Conservation (phyloP, 1,140 invertebrate genomes). For the Nymphalis io region DNA sequence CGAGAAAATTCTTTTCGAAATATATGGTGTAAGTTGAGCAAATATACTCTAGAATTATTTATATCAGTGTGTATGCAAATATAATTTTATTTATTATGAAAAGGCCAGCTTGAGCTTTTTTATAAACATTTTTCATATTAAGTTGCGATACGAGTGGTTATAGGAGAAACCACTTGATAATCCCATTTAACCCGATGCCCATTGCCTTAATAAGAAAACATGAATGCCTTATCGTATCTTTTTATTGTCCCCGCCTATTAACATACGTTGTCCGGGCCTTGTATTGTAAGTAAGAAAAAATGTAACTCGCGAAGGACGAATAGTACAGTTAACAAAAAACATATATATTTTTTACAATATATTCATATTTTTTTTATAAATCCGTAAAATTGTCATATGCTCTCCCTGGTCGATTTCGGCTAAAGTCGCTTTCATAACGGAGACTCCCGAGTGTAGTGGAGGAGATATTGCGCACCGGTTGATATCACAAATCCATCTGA, state of each 20-base stretch:
- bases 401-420: too few species aligned
- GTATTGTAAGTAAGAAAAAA: slow-evolving; percentile 55
- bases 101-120: slow-evolving; percentile 24
- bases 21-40: too few species aligned
- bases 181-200: slow-evolving; percentile 38
- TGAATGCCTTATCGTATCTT: slow-evolving; percentile 48
- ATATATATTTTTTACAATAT: too few species aligned
- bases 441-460: too few species aligned
- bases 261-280: slow-evolving; percentile 42
- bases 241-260: slow-evolving; percentile 53
- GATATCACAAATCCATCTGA: too few species aligned
- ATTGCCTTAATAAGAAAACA: slow-evolving; percentile 46
- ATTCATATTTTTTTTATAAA: too few species aligned
- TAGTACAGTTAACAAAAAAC: slow-evolving; percentile 43
- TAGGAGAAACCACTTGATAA: slow-evolving; percentile 33
- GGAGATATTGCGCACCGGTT: too few species aligned
- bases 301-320: slow-evolving; percentile 45
- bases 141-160: slow-evolving; percentile 4
- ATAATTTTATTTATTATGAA: slow-evolving; percentile 25
- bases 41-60: background rate
- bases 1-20: too few species aligned
- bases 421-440: too few species aligned
- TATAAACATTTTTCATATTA: slow-evolving; percentile 29
- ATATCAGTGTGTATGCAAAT: slow-evolving; percentile 20
- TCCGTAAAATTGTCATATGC: too few species aligned